Evolutionary conservation across 2,797 vertebrate species (phyloP).

Genomic region (Bucorvus abyssinicus): DNA sequence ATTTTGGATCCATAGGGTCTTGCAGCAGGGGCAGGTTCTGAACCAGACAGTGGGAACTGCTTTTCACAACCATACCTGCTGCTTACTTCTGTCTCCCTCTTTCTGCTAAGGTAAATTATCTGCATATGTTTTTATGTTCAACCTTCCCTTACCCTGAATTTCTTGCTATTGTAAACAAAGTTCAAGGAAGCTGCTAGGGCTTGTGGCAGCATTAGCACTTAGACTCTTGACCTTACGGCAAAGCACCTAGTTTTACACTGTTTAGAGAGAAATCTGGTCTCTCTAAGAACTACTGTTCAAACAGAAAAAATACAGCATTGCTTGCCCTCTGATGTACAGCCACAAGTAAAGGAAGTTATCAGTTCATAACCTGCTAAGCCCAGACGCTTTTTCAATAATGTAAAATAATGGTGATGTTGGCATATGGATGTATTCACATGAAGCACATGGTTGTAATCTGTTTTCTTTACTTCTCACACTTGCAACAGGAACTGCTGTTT

Average conservation of each 20-base stretch:
- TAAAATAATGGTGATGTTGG: neutral
- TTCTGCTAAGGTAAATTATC: neutral
- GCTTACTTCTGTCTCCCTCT: neutral
- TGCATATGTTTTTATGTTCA: neutral
- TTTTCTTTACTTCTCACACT: neutral
- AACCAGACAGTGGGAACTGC: neutral
- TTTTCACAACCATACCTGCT: neutral
- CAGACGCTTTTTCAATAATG: neutral
- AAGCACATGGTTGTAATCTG: neutral
- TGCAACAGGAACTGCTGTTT: neutral
- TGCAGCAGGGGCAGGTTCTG: neutral
- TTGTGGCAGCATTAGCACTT: neutral
- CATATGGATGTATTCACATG: neutral
- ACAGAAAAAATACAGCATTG: neutral
- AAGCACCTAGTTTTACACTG: neutral
- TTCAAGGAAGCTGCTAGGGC: neutral
- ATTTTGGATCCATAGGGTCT: neutral
- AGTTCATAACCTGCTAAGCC: neutral
- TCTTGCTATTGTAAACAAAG: neutral
- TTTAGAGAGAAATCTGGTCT: neutral
- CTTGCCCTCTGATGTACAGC: neutral
- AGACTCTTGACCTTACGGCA: neutral
- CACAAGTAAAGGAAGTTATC: neutral
- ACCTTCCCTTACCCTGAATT: neutral
- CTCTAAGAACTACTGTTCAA: neutral